Percentiles rank a stretch among this genome's conserved stretches.
These are phyloP conservation scores for Parochlus steinenii DNA, from an alignment of 2,888 invertebrate species.

Conservation along the genomic window DNA sequence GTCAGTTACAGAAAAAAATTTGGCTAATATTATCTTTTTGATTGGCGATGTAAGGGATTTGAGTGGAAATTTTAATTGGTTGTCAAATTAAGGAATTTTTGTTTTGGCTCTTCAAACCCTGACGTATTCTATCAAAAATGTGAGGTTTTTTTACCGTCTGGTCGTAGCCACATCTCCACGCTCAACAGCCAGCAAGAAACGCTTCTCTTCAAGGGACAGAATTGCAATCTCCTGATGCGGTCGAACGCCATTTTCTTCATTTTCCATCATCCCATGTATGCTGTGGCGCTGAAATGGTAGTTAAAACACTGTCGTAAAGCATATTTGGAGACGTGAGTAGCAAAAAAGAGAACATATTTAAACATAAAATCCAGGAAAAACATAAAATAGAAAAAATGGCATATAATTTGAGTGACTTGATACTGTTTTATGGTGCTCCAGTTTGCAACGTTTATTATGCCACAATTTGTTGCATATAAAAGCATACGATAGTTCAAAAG, in stretches of 20 bases:
- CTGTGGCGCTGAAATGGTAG: conserved; percentile 50
- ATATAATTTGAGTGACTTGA: no score
- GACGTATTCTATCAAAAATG: not conserved
- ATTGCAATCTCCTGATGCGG: conserved; percentile 80
- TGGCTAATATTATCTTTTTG: not conserved
- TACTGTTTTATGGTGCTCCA: no score
- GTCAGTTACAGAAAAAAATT: conserved; percentile 13
- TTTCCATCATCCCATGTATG: conserved; percentile 86
- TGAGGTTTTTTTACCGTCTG: conserved; percentile 49
- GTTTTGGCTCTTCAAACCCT: not conserved
- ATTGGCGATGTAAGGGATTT: not conserved
- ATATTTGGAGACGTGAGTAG: not conserved
- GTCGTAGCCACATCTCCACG: conserved; percentile 92
- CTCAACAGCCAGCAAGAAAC: conserved; percentile 87
- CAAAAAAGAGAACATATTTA: not conserved
- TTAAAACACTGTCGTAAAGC: not conserved
- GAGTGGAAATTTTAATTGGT: conserved; percentile 9
- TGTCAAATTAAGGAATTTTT: conserved; percentile 1
- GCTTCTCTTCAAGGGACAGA: conserved; percentile 76
- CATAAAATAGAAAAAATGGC: no score
- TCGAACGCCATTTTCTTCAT: conserved; percentile 73
- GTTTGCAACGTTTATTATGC: no score
- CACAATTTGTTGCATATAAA: no score
- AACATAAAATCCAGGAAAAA: not conserved
- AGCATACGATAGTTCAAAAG: no score